phyloP scores from a whole-genome alignment of 2,113 vertebrate species.

The Elephantulus edwardii region DNA sequence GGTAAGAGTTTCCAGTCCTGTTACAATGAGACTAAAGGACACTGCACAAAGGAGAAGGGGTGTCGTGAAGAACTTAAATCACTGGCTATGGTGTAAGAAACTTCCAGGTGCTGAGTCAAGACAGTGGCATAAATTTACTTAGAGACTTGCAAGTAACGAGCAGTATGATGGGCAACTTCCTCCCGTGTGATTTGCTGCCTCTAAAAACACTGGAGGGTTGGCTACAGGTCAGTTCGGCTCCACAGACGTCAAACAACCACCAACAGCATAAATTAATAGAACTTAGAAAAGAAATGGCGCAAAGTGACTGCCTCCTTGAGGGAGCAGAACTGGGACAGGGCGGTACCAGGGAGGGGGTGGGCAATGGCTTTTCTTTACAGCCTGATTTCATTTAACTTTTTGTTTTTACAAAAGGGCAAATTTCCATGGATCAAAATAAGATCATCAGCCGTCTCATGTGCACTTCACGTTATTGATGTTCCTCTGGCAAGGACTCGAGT shows the following conservation, averaged over 20 bases:
- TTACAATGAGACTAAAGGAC: background rate
- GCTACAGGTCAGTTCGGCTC: too few species aligned
- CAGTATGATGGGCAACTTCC: too few species aligned
- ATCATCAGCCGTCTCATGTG: background rate
- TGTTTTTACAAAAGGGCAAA: background rate
- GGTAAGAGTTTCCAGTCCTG: background rate
- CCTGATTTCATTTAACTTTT: background rate
- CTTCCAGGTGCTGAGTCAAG: background rate
- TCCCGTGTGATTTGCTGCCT: too few species aligned
- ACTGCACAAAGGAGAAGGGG: background rate
- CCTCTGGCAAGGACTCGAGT: too few species aligned
- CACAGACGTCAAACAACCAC: too few species aligned
- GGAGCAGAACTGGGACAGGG: background rate
- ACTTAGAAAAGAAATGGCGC: background rate
- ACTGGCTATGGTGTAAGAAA: background rate
- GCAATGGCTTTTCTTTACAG: background rate
- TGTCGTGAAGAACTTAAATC: background rate
- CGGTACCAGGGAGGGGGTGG: background rate
- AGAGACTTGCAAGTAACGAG: background rate
- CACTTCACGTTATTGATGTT: background rate
- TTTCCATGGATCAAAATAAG: background rate
- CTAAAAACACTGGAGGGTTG: too few species aligned
- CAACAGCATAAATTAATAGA: background rate
- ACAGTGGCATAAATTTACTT: accelerated
- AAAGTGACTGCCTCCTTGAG: background rate